Evolutionary conservation across 2,888 invertebrate genomes (phyloP), one percentile per base, ranked within the genome.

Genomic region (Trypoxylon attenuatum): DNA sequence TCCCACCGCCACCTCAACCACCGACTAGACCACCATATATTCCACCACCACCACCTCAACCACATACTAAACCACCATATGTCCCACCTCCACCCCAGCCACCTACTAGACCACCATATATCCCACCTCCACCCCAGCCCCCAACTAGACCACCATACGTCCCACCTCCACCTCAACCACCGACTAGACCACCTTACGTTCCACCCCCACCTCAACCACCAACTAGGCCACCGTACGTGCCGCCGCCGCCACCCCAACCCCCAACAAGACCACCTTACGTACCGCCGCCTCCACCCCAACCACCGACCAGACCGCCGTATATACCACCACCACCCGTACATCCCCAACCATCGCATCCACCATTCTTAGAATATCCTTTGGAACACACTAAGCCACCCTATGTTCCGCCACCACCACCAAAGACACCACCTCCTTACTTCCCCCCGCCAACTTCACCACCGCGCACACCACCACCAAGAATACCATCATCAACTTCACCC

Each of bases 51-150:
- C 33, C 73, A 0, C 69, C 72, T 2, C 57, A 54, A 16, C 46
- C 42, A 0, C 13, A 29, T 2, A 56, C 62, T 1, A 65, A 50
- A 18, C 64, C 71, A 1, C 82, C 84, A 2, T 79, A 71, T 10
- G 43, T 69, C 23, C 15, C n/a, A 39, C 18, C 51, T 2, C 13
- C 88, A 65, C 88, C 88, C n/a, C 86, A 85, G 15, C 88, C 88
- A 0, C 16, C 18, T 0, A 56, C 62, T 1, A 65, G 52, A 16
- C 64, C 71, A 1, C 82, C 84, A 2, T 79, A 71, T 8, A 42
- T 69, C 23, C 49, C 62, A 8, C 51, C 68, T 19, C 69, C 73
- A 15, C 60, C 68, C 21, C 64, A 47, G 49, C 66, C 65, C 8
- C 49, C 61, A 5, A 54, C 54, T 6, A 62, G 53, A 25, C 72